These are phyloP conservation scores for Elgaria multicarinata DNA, from an alignment of 2,113 vertebrate genomes.

Conservation along the genomic window DNA sequence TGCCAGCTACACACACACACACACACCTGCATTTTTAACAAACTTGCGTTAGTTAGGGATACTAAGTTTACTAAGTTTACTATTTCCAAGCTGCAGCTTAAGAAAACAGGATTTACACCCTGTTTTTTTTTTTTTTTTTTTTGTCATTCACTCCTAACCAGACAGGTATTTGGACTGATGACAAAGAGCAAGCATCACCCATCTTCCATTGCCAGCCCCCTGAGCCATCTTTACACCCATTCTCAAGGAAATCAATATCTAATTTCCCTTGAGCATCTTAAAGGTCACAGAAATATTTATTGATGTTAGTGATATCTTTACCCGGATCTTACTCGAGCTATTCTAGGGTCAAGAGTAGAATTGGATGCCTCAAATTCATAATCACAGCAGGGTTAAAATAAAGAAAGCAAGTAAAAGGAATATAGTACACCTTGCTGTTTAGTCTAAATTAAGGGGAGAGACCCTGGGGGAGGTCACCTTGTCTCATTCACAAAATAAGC, in stretches of 20 bases:
- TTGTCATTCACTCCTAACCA: background rate
- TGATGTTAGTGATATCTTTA: conserved; percentile 34
- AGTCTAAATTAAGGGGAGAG: background rate
- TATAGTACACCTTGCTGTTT: background rate
- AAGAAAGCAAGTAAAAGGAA: background rate
- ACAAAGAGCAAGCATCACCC: background rate
- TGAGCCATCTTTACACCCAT: conserved; percentile 38
- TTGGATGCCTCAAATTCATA: conserved; percentile 1
- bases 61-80: background rate
- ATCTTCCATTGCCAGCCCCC: conserved; percentile 37
- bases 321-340: conserved; percentile 11
- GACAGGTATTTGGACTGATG: conserved; percentile 15
- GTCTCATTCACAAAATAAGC: background rate
- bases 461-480: background rate
- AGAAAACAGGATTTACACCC: background rate
- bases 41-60: background rate
- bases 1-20: background rate
- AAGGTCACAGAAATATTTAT: conserved; percentile 31
- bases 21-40: background rate
- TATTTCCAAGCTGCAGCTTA: background rate
- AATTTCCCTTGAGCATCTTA: conserved; percentile 39
- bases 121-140: conserved; percentile 5
- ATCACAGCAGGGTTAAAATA: conserved; percentile 7
- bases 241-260: conserved; percentile 32
- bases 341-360: background rate